These are phyloP conservation scores for Cynopterus brachyotis DNA, from an alignment of 2,113 vertebrate species.

Conservation along the genomic window DNA sequence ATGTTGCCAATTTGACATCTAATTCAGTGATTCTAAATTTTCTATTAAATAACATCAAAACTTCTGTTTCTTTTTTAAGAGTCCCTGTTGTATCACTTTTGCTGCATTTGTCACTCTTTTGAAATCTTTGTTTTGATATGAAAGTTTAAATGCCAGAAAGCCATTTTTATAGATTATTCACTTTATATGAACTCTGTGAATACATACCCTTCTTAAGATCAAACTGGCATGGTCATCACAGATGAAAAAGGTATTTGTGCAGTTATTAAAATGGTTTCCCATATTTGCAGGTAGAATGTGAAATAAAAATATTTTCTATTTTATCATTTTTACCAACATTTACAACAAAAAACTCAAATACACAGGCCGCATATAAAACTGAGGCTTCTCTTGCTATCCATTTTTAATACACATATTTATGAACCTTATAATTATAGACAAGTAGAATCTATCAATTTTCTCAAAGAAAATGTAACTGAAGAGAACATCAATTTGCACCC, in stretches of 20 bases:
- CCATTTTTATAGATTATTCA: slow-evolving; percentile 3
- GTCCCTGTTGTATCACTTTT: neutral
- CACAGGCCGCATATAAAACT: neutral
- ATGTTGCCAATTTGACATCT: slow-evolving; percentile 62
- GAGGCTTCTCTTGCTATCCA: neutral
- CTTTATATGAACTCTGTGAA: neutral
- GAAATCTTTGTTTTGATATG: neutral
- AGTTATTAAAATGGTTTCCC: neutral
- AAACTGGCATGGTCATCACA: neutral
- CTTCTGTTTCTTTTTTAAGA: neutral
- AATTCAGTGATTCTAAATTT: slow-evolving; percentile 65
- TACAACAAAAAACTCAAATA: neutral
- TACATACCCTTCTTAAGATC: neutral
- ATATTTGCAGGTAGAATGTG: neutral
- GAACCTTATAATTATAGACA: neutral
- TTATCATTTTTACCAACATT: neutral
- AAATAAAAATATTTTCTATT: neutral
- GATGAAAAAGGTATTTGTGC: neutral
- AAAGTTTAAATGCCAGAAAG: neutral
- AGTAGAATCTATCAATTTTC: slow-evolving; percentile 36
- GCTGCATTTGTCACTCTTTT: neutral
- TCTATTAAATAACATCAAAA: slow-evolving; percentile 24
- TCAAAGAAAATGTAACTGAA: neutral
- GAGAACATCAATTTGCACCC: slow-evolving; percentile 28
- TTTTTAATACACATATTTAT: slow-evolving; percentile 13